Base-by-base conservation (phyloP, 2,888 invertebrate genomes). In the Agapetus fuscipes region DNA sequence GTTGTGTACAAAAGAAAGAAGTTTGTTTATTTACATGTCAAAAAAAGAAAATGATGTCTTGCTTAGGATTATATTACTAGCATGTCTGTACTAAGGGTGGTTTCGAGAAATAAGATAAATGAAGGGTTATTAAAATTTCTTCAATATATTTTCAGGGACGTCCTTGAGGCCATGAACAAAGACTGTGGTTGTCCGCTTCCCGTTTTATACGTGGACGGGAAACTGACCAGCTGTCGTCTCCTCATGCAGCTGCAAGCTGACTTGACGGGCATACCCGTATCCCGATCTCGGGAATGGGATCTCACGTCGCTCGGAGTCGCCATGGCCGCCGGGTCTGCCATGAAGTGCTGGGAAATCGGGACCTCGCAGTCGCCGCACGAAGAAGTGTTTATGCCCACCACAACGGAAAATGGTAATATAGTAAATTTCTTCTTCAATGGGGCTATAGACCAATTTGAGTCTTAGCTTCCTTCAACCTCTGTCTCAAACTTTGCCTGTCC, bases 201-300 rank as follows among this genome's bases (percentile, higher is more conserved):
- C 1, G 84, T 85, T 52, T 66, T 97, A 0, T 80, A 91, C 59
- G 91, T 95, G 1, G 97, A 98, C 57, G 98, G 98, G 0, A 85
- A 83, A 52, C 83, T 98, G 83, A 86, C 91, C 0, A 76, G 76
- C 4, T 97, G 96, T 58, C 80, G 80, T 54, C 68, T 94, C 3
- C 72, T 98, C 30, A 91, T 97, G 88, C 97, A 98, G 60, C 57
- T 97, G 34, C 96, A 97, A 61, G 90, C 97, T 0, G 96, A 98
- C 60, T 73, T 96, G 10, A 76, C 84, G 33, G 96, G 96, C 0
- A 80, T 94, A 49, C 84, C 89, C 43, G 89, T 97, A 20, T 84
- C 89, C 81, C 55, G 91, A 9, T 85, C 94, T 10, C 80, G 82
- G 39, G 74, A 85, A 58, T 75, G 83, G 53, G 95, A 97, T 62